Evolutionary conservation across 2,113 vertebrate species (phyloP), one percentile per base, ranked within the genome.

Genomic region (Panthera leo): DNA sequence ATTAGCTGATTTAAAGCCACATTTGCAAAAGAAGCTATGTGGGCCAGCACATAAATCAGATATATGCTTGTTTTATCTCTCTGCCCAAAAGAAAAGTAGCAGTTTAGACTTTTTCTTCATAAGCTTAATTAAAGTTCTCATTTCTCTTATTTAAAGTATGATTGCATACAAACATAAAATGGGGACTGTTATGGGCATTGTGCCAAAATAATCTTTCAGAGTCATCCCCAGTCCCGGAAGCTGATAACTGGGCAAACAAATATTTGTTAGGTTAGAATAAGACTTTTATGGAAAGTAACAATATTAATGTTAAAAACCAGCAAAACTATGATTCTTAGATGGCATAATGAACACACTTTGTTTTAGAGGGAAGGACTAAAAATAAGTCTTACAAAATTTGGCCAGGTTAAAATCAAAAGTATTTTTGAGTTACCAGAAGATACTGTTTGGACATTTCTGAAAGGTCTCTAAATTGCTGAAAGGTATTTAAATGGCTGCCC

Each of bases 1-100:
- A 98, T 98, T 97, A 96, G 95, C 97, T 97, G 92, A 63, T 96
- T 97, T 91, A 85, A 97, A 98, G 94, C 85, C 94, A 97, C 75
- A 89, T 97, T 98, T 98, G 92, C 97, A 91, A 71, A 97, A 85
- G 90, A 71, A 95, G 85, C 90, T 94, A 70, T 98, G 92, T 95
- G 95, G 95, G 98, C 97, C 97, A 93, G 97, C 92, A 70, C 94
- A 83, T 34, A 95, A 97, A 96, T 91, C 88, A 97, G 90, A 92
- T 58, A 88, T 48, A 23, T n/a, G 19, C 88, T 97, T 75, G 61
- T 88, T 96, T 90, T 91, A 48, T 92, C 23, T 96, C 84, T 78
- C 68, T 68, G 53, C 55, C 76, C 29, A 9, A 85, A 82, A 95
- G 94, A 51, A 83, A 96, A 95, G 91, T 73, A 76, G 53, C 55